Conservation (phyloP, 2,888 invertebrate species). For the Urechis unicinctus region DNA sequence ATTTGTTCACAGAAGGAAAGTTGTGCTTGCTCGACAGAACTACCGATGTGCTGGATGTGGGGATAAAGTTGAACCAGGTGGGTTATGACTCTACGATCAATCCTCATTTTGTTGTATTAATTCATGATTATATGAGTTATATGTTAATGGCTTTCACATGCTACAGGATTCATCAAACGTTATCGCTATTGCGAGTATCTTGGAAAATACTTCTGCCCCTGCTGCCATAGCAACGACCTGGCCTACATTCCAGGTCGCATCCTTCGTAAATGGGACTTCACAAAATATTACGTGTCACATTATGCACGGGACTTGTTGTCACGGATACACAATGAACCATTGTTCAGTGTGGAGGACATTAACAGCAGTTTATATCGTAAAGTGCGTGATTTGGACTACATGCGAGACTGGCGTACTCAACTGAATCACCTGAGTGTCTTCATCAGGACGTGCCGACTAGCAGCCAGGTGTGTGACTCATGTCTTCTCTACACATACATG, state of each 20-base stretch:
- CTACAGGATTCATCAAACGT: slow-evolving; percentile 60
- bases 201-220: slow-evolving; percentile 78
- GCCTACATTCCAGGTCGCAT: slow-evolving; percentile 60
- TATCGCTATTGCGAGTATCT: slow-evolving; percentile 78
- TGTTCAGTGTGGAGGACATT: slow-evolving; percentile 68
- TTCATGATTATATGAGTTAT: no score
- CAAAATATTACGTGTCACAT: slow-evolving; percentile 72
- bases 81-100: not conserved
- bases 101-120: no score
- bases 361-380: slow-evolving; percentile 60
- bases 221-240: slow-evolving; percentile 74
- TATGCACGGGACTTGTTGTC: slow-evolving; percentile 71
- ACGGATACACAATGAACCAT: slow-evolving; percentile 70
- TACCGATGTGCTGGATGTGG: slow-evolving; percentile 80
- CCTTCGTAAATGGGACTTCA: slow-evolving; percentile 55
- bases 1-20: slow-evolving; percentile 8
- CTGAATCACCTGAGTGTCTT: slow-evolving; percentile 66
- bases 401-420: slow-evolving; percentile 61
- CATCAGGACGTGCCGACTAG: slow-evolving; percentile 73
- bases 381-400: slow-evolving; percentile 32
- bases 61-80: slow-evolving; percentile 63
- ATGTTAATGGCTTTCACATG: no score
- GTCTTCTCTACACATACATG: not conserved
- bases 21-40: slow-evolving; percentile 65
- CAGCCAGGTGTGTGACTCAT: slow-evolving; percentile 66